Evolutionary conservation across 2,888 invertebrate species (phyloP), one percentile per base, ranked within the genome.

Genomic region (Listrodromus nycthemerus): DNA sequence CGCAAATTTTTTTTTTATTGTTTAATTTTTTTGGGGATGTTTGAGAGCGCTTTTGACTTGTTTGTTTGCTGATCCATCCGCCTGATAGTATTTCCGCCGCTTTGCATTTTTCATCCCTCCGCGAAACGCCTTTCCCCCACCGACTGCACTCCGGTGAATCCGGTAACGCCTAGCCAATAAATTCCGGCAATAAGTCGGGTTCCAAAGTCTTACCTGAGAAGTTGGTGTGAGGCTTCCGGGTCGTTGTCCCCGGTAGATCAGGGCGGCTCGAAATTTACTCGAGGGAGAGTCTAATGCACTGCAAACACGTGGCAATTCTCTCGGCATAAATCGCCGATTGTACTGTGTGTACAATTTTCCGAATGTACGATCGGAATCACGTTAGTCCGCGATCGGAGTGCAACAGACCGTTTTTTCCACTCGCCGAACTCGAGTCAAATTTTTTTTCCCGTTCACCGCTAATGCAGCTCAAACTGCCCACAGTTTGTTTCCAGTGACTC

Each of bases 171-270:
- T 77, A 58, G 30, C 80, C 84, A 65, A 86, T 87, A 87, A 87
- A 86, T 87, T 87, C 82, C 70, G 61, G 80, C 84, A 83, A 86
- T 86, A 87, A 86, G 85, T 85, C 84, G 76, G 58, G 65, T 66
- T 27, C 24, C 58, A 24, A 24, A 41, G 41, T 41, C 41, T 41
- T 41, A 41, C 13, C 58, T 6, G 27, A 2, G 27, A 5, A 30
- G 13, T 41, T n/a, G 55, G 77, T 66, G 63, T 37, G 45, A 52
- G 45, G 65, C n/a, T 58, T 33, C 55, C 61, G 16, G 16, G 24
- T 52, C 33, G 37, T 21, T 50, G 58, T 37, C 21, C 27, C 13
- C n/a, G 61, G n/a, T 61, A 67, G 24, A 41, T 58, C 58, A 30
- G 6, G 27, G 58, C 27, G 27, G 24, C 58, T 58, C 27, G 58